Conservation (phyloP, 2,113 vertebrate genomes). For the Rhabdomys dilectus region DNA sequence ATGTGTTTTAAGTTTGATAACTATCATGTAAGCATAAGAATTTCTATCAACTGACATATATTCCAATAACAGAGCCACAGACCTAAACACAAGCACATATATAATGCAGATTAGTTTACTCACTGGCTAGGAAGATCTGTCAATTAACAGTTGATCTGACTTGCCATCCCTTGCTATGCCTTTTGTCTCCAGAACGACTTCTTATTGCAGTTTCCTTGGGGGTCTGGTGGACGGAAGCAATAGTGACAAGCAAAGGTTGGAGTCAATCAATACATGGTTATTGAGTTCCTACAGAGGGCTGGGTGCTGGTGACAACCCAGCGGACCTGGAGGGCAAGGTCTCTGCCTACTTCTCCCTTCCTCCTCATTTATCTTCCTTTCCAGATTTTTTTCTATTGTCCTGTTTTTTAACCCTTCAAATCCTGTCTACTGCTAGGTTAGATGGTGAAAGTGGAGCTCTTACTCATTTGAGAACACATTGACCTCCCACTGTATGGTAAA, state of each 20-base stretch:
- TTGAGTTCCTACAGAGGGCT: conserved; percentile 28
- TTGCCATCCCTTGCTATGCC: neutral
- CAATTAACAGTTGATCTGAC: neutral
- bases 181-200: conserved; percentile 13
- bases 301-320: neutral
- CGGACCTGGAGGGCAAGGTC: neutral
- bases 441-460: neutral
- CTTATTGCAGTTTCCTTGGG: neutral
- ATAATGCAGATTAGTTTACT: neutral
- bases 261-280: conserved; percentile 28
- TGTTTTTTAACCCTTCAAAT: conserved; percentile 17
- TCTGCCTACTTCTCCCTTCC: neutral
- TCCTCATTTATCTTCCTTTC: neutral
- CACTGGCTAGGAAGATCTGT: neutral
- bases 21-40: neutral
- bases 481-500: neutral
- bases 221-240: neutral
- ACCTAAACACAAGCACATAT: neutral
- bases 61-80: neutral
- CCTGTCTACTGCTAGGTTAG: neutral
- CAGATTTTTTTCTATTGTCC: neutral
- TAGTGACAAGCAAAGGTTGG: conserved; percentile 26
- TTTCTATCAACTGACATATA: neutral
- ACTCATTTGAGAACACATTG: neutral
- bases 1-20: conserved; percentile 1